phyloP scores from a whole-genome alignment of 2,113 vertebrate genomes.

The Heteronetta atricapilla region DNA sequence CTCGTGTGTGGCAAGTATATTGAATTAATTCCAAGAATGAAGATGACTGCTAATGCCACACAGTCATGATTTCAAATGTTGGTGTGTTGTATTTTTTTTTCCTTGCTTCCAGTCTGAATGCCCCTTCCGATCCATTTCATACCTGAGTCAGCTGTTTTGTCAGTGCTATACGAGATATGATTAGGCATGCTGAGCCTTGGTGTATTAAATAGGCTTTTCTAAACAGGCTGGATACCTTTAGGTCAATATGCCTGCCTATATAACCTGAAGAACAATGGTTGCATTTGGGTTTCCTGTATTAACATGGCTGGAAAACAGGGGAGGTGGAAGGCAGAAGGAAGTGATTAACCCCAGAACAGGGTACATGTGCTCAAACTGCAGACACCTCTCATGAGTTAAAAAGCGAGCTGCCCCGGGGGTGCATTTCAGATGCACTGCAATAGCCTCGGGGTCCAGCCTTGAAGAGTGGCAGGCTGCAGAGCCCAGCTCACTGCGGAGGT shows the following conservation, averaged over 20 bases:
- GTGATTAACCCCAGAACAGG: neutral
- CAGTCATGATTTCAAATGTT: neutral
- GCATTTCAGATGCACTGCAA: neutral
- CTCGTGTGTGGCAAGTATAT: neutral
- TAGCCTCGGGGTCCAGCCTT: rapidly evolving
- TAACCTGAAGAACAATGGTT: neutral
- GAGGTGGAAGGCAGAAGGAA: neutral
- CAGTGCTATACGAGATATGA: neutral
- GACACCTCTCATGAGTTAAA: neutral
- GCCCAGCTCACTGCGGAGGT: neutral
- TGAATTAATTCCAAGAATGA: neutral
- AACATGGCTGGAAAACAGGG: neutral
- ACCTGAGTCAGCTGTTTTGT: neutral
- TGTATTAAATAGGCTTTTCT: neutral
- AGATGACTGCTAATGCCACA: neutral
- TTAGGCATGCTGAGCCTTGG: neutral
- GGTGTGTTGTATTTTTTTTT: neutral
- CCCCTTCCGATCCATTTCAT: neutral
- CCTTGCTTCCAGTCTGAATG: neutral
- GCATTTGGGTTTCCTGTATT: neutral
- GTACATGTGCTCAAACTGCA: neutral
- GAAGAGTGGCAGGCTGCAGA: neutral
- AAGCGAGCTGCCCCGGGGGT: neutral
- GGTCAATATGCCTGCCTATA: neutral
- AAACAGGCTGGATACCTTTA: rapidly evolving